Base-by-base conservation (phyloP, 1,140 invertebrate species). In the Magallana ariakensis region DNA sequence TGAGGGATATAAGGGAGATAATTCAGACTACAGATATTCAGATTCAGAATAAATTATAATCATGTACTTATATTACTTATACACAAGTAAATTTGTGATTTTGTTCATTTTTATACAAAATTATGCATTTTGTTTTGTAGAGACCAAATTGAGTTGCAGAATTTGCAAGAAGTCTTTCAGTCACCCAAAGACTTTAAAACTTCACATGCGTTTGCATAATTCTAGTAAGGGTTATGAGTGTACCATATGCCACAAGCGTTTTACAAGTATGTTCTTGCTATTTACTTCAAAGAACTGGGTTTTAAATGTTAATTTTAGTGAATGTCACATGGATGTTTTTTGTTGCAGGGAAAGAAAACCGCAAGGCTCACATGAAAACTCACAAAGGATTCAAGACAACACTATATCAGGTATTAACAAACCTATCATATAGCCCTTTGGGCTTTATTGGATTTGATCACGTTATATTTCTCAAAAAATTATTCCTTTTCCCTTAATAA, bases 311-410 rank as follows among this genome's bases (percentile, higher is more conserved):
- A 16, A 8, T 62, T 19, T 62, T 19, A 16, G 60, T 62, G 15
- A 15, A 62, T 16, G 60, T 62, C 15, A 19, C 60, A 19, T 62
- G 60, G 15, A 19, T 62, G 60, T 19, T 16, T 62, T 62, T 19
- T 16, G 60, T 16, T 62, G 60, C 80, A 93, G 92, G 91, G 46
- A 93, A 93, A 84, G 92, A 92, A 81, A 92, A 94, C 70, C 92
- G 92, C 22, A 94, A 92, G 83, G 89, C 91, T 33, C 94, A 94
- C 75, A 91, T 94, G 91, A 90, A 93, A 81, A 92, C 92, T 86
- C 97, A 98, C 94, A 97, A 97, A 70, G 98, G 98, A 93, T 97
- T 98, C 94, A 97, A 98, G 92, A 97, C 97, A 1, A 75, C 66
- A 33, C 33, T 75, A 75, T 75, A 33, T 33, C 66, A 75, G 66